phyloP scores from a whole-genome alignment of 2,797 vertebrate genomes.

The Silurus aristotelis region DNA sequence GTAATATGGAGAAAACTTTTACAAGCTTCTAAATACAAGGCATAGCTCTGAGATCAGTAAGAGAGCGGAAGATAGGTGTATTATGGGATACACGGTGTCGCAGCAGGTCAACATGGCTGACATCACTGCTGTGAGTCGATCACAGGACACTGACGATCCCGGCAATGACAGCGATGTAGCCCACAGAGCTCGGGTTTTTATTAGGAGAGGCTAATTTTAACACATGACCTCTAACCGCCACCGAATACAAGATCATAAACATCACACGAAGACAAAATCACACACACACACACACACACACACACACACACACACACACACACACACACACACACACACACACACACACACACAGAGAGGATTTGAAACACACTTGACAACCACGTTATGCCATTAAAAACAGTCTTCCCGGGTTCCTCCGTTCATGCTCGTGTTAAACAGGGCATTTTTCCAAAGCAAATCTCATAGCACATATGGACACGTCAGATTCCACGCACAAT shows the following conservation, averaged over 20 bases:
- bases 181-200: slow-evolving; percentile 33
- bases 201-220: slow-evolving; percentile 49
- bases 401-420: not conserved
- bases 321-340: slow-evolving; percentile 42
- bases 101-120: not conserved
- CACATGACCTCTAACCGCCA: slow-evolving; percentile 36
- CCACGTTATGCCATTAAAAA: slow-evolving; percentile 8
- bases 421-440: slow-evolving; percentile 14
- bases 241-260: slow-evolving; percentile 42
- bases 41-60: not conserved
- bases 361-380: slow-evolving; percentile 33
- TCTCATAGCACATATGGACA: slow-evolving; percentile 30
- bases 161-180: slow-evolving; percentile 35
- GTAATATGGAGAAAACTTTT: not conserved
- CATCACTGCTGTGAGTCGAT: not conserved
- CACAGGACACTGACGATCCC: slow-evolving; percentile 38
- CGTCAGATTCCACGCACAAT: slow-evolving; percentile 24
- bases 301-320: slow-evolving; percentile 47
- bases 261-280: slow-evolving; percentile 26
- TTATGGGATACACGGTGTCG: not conserved
- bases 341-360: slow-evolving; percentile 39
- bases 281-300: too few species aligned
- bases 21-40: not conserved
- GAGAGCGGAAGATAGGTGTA: slow-evolving; percentile 19
- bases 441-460: slow-evolving; percentile 18